Evolutionary conservation across 2,888 invertebrate species (phyloP).

Genomic region (Cheilosia vernalis): DNA sequence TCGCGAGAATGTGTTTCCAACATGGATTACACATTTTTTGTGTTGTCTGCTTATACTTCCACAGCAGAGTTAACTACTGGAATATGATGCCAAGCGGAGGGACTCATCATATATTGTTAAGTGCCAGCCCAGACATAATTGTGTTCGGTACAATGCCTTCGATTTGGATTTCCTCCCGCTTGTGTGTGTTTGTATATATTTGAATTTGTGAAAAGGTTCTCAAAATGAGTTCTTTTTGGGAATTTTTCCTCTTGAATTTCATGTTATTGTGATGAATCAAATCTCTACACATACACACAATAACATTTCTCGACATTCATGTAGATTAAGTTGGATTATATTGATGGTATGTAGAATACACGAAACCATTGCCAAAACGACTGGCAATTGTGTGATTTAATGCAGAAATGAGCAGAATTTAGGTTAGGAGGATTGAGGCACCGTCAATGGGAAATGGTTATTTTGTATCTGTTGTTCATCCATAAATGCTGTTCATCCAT

Average conservation of each 20-base stretch:
- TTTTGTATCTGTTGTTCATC: not conserved
- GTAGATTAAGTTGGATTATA: not conserved
- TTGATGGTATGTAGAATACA: not conserved
- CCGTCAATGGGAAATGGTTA: not conserved
- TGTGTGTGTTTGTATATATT: not conserved
- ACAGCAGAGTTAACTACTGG: conserved; percentile 36
- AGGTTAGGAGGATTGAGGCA: conserved; percentile 16
- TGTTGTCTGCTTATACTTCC: not conserved
- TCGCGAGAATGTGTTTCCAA: conserved; percentile 18
- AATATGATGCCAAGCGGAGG: conserved; percentile 32
- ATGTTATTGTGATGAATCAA: conserved; percentile 3
- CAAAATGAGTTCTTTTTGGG: conserved; percentile 9
- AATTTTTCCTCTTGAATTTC: not conserved
- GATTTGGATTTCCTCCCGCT: conserved; percentile 29
- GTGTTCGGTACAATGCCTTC: conserved; percentile 33
- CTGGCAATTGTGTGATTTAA: not conserved
- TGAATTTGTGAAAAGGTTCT: not conserved
- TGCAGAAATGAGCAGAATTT: not conserved
- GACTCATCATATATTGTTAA: conserved; percentile 27
- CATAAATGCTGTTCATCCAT: not conserved
- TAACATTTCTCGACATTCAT: conserved; percentile 2
- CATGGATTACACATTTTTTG: conserved; percentile 3
- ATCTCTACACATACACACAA: not conserved
- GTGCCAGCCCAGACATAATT: conserved; percentile 55
- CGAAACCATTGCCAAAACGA: conserved; percentile 16